A percentile compares a stretch with the other conserved stretches of the same genome.
Evolutionary conservation across 2,888 invertebrate genomes (phyloP).

Genomic region (Ariolimax columbianus): DNA sequence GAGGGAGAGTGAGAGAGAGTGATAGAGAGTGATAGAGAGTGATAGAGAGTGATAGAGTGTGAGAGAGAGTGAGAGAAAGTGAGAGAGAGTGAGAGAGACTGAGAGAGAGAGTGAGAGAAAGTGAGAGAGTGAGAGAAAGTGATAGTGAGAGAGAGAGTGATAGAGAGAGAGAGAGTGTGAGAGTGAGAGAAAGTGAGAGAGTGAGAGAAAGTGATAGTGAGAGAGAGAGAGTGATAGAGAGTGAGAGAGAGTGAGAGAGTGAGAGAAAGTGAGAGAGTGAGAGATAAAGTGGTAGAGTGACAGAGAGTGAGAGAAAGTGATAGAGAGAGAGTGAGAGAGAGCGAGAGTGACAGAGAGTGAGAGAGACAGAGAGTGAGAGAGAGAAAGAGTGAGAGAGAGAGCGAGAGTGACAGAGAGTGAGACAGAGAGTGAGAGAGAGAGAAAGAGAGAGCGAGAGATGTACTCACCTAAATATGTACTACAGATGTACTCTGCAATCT

Average conservation of each 20-base stretch:
- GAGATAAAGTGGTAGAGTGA: background rate
- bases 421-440: too few relatives aligned
- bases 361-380: background rate
- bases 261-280: background rate
- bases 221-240: background rate
- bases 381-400: background rate
- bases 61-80: background rate
- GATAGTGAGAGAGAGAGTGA: background rate
- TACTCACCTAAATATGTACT: constrained; percentile 98
- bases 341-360: too few relatives aligned
- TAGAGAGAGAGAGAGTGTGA: background rate
- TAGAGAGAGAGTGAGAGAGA: too few relatives aligned
- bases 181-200: background rate
- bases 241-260: background rate
- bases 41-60: background rate
- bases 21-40: background rate
- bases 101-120: too few relatives aligned
- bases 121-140: background rate
- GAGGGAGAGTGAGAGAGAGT: background rate
- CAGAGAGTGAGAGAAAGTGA: background rate
- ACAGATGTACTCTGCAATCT: constrained; percentile 99
- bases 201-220: background rate
- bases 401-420: too few relatives aligned
- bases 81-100: background rate
- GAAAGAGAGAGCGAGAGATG: background rate